These are phyloP conservation scores for Drosophila pullipes DNA, from an alignment of 2,888 invertebrate genomes.

Conservation along the genomic window DNA sequence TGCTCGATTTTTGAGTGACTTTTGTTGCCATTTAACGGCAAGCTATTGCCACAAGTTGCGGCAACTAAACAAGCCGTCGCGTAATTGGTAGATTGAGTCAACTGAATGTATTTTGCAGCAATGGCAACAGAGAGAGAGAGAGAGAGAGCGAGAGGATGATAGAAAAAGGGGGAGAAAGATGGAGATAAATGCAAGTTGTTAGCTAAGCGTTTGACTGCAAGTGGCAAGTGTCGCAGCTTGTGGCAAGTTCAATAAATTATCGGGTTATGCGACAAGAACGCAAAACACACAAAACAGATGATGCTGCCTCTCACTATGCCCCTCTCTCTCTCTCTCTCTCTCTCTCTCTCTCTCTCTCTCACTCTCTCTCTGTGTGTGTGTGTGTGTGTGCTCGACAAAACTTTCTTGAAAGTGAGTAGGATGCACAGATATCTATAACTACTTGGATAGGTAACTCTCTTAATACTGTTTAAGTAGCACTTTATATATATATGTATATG, in stretches of 20 bases:
- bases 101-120: not conserved
- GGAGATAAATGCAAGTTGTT: conserved; percentile 38
- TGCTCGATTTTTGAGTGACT: conserved; percentile 43
- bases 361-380: not conserved
- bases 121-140: not conserved
- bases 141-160: too few species aligned
- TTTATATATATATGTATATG: conserved; percentile 55
- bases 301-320: not conserved
- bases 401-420: not conserved
- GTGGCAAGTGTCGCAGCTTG: conserved; percentile 39
- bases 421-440: not conserved
- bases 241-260: conserved; percentile 56
- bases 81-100: not conserved
- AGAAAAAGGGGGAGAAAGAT: not conserved
- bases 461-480: conserved; percentile 59
- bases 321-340: not conserved
- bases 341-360: not conserved
- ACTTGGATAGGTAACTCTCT: not conserved
- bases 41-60: conserved; percentile 40
- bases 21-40: conserved; percentile 29
- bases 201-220: conserved; percentile 16
- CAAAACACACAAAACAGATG: conserved; percentile 18
- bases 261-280: conserved; percentile 36
- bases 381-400: not conserved
- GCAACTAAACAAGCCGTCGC: conserved; percentile 13